phyloP scores from a whole-genome alignment of 2,797 vertebrate genomes.

The Cichlasoma orientale region DNA sequence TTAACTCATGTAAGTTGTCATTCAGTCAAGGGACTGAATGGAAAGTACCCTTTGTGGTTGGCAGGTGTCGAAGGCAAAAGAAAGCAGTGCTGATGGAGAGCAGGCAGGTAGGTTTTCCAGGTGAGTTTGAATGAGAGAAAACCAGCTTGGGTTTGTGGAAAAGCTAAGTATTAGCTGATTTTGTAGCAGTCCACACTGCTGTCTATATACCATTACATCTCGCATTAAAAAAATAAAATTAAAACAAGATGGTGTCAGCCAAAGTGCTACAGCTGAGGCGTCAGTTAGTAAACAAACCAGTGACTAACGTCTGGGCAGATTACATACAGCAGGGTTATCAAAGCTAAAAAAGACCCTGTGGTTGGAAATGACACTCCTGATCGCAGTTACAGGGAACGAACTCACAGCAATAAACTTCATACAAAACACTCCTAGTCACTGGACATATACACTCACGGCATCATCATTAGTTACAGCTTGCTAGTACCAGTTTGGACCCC shows the following conservation, averaged over 20 bases:
- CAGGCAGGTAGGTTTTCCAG: neutral
- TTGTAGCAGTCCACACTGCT: neutral
- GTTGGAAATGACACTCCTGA: neutral
- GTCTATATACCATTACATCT: neutral
- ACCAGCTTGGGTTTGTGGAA: too few species aligned
- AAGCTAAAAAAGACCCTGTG: neutral
- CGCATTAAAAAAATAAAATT: too few species aligned
- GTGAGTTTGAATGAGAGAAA: too few species aligned
- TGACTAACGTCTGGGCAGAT: neutral
- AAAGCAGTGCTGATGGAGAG: neutral
- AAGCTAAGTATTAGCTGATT: neutral
- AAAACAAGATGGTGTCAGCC: too few species aligned
- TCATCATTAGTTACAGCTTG: neutral
- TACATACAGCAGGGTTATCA: neutral
- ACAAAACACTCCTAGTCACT: neutral
- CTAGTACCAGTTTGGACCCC: too few species aligned
- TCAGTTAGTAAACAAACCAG: neutral
- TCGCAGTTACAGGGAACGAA: neutral
- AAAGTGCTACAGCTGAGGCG: neutral
- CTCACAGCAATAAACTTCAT: neutral
- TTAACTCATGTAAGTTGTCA: neutral
- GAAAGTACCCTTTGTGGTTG: neutral
- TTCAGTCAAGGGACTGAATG: neutral
- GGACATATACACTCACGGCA: neutral
- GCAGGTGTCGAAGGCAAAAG: neutral